phyloP scores from a whole-genome alignment of 2,113 vertebrate species.

The Hemiprocne comata region DNA sequence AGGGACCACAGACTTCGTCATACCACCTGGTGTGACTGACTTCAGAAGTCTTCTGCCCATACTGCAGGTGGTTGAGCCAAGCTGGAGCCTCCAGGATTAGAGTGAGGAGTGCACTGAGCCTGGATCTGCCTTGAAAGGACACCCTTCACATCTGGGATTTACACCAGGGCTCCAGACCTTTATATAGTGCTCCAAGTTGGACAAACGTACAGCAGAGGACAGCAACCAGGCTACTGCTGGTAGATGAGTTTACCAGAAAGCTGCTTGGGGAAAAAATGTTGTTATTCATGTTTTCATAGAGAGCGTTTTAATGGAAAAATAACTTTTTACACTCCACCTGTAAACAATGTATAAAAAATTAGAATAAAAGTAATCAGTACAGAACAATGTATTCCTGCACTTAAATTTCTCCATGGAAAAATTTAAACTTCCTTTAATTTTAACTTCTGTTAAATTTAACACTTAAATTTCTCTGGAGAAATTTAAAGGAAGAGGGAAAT shows the following conservation, averaged over 20 bases:
- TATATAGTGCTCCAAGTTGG: fast-evolving
- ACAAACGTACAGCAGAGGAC: neutral
- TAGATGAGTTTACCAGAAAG: neutral
- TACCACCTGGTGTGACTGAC: neutral
- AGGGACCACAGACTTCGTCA: neutral
- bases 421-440: neutral
- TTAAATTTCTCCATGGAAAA: neutral
- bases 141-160: neutral
- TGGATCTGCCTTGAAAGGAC: neutral
- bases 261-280: neutral
- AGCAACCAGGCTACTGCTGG: neutral
- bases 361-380: neutral
- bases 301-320: neutral
- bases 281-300: neutral
- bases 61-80: neutral
- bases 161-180: neutral
- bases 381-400: neutral
- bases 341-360: neutral
- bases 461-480: neutral
- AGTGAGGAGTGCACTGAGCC: fast-evolving
- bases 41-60: neutral
- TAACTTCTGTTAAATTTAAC: neutral
- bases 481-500: neutral
- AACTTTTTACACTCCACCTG: neutral
- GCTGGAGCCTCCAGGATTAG: neutral